phyloP scores from a whole-genome alignment of 92 coral and sea anemone genomes.

The Siderastrea siderea region DNA sequence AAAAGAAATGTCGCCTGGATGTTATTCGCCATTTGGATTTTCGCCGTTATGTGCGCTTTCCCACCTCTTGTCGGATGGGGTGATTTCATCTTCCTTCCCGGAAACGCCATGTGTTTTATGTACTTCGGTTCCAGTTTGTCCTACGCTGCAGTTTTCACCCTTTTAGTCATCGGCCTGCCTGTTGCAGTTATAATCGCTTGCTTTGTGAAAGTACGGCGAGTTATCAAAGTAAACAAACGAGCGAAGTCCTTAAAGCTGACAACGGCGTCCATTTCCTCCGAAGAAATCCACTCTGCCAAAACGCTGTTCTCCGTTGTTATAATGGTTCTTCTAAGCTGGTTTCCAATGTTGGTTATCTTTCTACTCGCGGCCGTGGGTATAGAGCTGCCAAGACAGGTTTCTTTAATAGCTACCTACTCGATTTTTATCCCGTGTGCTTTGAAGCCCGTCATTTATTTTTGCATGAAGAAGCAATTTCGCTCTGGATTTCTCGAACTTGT shows the following conservation, averaged over 20 bases:
- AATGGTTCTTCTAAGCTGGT: conserved; percentile 69
- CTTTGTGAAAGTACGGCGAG: conserved; percentile 58
- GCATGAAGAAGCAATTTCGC: conserved; percentile 69
- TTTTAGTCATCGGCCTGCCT: conserved; percentile 76
- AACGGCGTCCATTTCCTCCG: conserved; percentile 28
- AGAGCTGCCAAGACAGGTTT: conserved; percentile 58
- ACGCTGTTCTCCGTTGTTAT: conserved; percentile 61
- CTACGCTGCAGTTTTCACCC: conserved; percentile 74
- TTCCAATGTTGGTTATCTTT: conserved; percentile 55
- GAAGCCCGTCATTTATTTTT: conserved; percentile 65
- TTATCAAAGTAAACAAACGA: conserved; percentile 35
- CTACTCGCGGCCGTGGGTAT: conserved; percentile 54
- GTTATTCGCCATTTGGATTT: conserved; percentile 65
- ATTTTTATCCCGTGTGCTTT: conserved; percentile 51
- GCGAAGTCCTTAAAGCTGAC: conserved; percentile 34
- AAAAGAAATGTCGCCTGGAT: conserved; percentile 62
- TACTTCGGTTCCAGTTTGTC: conserved; percentile 67
- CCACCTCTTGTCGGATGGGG: conserved; percentile 90
- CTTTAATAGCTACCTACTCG: conserved; percentile 51
- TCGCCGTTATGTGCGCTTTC: conserved; percentile 46
- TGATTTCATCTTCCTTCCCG: conserved; percentile 69
- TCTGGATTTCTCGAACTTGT: conserved; percentile 33
- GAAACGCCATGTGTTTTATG: conserved; percentile 79
- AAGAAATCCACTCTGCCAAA: conserved; percentile 71
- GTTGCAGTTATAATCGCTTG: conserved; percentile 58